These are phyloP conservation scores for Clivina fossor DNA, from an alignment of 2,888 invertebrate species.

Conservation along the genomic window DNA sequence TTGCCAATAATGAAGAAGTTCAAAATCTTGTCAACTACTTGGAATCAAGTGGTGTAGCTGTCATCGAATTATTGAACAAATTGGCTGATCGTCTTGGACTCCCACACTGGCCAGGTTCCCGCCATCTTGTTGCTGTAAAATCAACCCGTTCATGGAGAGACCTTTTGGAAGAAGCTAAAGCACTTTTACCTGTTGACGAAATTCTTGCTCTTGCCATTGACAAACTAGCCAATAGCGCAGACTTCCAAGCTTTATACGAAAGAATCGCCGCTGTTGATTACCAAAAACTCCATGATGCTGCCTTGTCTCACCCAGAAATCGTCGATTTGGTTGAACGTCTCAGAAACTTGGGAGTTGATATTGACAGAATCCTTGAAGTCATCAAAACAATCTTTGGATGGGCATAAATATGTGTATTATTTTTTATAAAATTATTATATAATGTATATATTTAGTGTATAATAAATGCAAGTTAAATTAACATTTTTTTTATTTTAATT, in stretches of 20 bases:
- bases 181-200: conserved; percentile 8
- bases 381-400: conserved; percentile 16
- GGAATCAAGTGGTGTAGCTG: not conserved
- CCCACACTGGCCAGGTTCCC: conserved; percentile 7
- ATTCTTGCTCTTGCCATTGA: conserved; percentile 10
- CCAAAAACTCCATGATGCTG: conserved; percentile 39
- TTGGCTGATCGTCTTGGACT: conserved; percentile 18
- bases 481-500: no score
- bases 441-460: no score
- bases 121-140: not conserved
- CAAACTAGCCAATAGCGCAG: conserved; percentile 28
- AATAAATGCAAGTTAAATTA: no score
- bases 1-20: conserved; percentile 37
- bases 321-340: conserved; percentile 2
- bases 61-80: conserved; percentile 5
- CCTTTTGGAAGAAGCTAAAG: conserved; percentile 33
- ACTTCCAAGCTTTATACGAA: conserved; percentile 41
- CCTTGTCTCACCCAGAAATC: conserved; percentile 36
- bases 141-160: conserved; percentile 21
- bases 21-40: conserved; percentile 35
- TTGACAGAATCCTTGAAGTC: conserved; percentile 4
- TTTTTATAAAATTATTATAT: no score
- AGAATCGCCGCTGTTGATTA: conserved; percentile 39
- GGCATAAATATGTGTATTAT: no score
- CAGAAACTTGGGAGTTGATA: conserved; percentile 9